Base-by-base conservation (phyloP, 2,113 vertebrate species). In the Heterotis niloticus region DNA sequence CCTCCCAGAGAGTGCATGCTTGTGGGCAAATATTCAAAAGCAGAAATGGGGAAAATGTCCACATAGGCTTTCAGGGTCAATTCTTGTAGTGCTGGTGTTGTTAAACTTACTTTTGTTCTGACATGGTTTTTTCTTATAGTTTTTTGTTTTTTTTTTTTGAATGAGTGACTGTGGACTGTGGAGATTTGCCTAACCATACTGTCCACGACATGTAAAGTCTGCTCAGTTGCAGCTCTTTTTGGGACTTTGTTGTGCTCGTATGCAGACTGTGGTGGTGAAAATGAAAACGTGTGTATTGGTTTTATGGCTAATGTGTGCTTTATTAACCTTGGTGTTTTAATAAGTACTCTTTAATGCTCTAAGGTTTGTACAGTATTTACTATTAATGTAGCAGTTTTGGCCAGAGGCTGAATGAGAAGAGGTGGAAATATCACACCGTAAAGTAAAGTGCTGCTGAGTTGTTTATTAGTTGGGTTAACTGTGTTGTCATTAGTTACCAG, bases 401-500 rank as follows among this genome's bases (percentile, higher is more conserved):
- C 51, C 5, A 14, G 10, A 82, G 65, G 79, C 51, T 81, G 85
- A 87, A 86, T 87, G 87, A 87, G 80, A 79, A 80, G 79, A 85
- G 85, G 87, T 91, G 89, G 65, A 76, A 85, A 62, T 64, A 75
- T 85, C 83, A 85, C 75, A 76, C 52, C 84, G 84, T 71, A 78
- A 86, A 83, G 76, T 81, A 80, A 84, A 84, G 80, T 73, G 74
- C 83, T 86, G 81, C 81, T 59, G 82, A 85, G 1, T 85, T 81
- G 78, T 83, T 73, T 78, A 75, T 73, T 72, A 79, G 79, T n/a
- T n/a, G n/a, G n/a, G n/a, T n/a, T n/a, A n/a, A n/a, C n/a, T n/a
- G 82, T 52, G 82, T 64, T 84, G 82, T 90, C 84, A 89, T 90
- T 90, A 87, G 78, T 78, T 79, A 87, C 78, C 79, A 84, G 82